A percentile compares a stretch with the other conserved stretches of the same genome.
phyloP scores from a whole-genome alignment of 2,888 invertebrate genomes.

The Suillia variegata region DNA sequence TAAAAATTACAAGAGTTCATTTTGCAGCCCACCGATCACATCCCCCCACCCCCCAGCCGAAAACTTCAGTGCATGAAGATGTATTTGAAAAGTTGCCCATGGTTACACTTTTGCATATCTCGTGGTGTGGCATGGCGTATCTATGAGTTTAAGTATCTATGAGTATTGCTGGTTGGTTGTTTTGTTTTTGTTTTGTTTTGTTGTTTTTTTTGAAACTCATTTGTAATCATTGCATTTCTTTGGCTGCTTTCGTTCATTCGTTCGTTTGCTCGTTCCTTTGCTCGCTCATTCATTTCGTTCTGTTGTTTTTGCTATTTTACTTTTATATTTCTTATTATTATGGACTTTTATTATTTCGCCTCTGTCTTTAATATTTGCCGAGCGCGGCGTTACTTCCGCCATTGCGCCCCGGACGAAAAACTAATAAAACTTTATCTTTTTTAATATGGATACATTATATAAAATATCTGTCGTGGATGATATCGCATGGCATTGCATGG shows the following conservation, averaged over 20 bases:
- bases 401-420: constrained; percentile 26
- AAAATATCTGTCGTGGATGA: neutral
- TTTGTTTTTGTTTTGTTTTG: neutral
- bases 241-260: too few relatives aligned
- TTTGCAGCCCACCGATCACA: too few relatives aligned
- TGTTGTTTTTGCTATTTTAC: constrained; percentile 30
- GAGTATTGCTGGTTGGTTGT: neutral
- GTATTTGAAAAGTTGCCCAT: constrained; percentile 13
- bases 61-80: too few relatives aligned
- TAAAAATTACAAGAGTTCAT: too few relatives aligned
- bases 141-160: neutral
- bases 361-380: constrained; percentile 21
- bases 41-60: too few relatives aligned
- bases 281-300: constrained; percentile 23
- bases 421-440: constrained; percentile 44
- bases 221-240: constrained; percentile 25
- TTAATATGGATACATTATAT: constrained; percentile 34
- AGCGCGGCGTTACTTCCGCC: constrained; percentile 13
- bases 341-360: constrained; percentile 15
- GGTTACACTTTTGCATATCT: constrained; percentile 8
- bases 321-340: constrained; percentile 19
- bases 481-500: neutral
- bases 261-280: constrained; percentile 3
- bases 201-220: constrained; percentile 17
- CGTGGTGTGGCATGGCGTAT: too few relatives aligned